Conservation (phyloP, 2,797 vertebrate genomes). For the Sternarchorhynchus goeldii region DNA sequence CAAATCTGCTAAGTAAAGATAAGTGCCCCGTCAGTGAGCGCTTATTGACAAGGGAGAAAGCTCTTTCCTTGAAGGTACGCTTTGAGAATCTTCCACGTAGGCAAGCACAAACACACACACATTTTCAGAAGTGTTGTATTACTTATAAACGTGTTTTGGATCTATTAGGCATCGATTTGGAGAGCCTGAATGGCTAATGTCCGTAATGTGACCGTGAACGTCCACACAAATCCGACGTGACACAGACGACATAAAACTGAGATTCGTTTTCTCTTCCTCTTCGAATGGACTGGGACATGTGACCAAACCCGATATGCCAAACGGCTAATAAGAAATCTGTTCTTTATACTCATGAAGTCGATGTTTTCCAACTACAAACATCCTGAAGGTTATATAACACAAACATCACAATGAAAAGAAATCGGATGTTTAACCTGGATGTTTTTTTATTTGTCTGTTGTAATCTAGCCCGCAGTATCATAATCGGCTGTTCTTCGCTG, state of each 20-base stretch:
- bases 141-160: conserved; percentile 9
- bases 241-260: not conserved
- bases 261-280: not conserved
- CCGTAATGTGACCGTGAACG: not conserved
- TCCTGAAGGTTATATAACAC: too few species aligned
- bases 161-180: not conserved
- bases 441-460: too few species aligned
- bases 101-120: conserved; percentile 25
- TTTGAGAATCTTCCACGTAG: conserved; percentile 45
- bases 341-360: too few species aligned
- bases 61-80: conserved; percentile 46
- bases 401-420: too few species aligned
- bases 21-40: conserved; percentile 49
- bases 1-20: conserved; percentile 59
- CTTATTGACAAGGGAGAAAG: conserved; percentile 49
- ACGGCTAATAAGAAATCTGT: too few species aligned
- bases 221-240: not conserved
- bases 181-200: too few species aligned
- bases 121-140: not conserved
- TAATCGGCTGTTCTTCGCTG: conserved; percentile 76
- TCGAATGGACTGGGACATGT: not conserved
- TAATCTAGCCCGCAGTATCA: too few species aligned
- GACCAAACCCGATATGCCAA: not conserved
- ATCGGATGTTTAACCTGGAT: too few species aligned
- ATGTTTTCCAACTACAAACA: too few species aligned